Conservation (phyloP, 2,888 invertebrate genomes). For the Monoplex corrugatus region DNA sequence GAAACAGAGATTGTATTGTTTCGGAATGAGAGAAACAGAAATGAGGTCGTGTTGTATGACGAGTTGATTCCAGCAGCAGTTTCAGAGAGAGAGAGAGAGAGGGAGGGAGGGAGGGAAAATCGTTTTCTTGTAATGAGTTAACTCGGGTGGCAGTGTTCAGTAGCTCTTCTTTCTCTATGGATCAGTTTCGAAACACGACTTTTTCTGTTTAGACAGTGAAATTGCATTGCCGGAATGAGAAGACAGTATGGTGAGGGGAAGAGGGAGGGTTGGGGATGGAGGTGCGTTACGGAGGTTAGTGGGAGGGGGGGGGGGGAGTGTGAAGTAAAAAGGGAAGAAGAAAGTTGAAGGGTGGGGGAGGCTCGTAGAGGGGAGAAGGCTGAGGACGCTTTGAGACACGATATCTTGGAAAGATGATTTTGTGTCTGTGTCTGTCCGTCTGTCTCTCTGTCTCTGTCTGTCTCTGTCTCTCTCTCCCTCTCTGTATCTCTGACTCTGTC, state of each 20-base stretch:
- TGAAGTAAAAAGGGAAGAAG: not conserved
- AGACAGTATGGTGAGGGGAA: not conserved
- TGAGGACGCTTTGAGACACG: no score
- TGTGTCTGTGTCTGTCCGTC: not conserved
- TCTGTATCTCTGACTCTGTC: constrained; percentile 8
- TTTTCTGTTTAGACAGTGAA: constrained; percentile 8
- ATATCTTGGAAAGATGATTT: no score
- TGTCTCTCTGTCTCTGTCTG: not conserved
- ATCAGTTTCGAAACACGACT: not conserved
- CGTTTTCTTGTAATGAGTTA: not conserved
- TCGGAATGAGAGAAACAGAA: no score
- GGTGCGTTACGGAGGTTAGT: not conserved
- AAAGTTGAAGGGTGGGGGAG: not conserved
- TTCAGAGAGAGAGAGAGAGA: no score
- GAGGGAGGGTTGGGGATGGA: not conserved
- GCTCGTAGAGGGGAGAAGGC: not conserved
- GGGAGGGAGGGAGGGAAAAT: no score
- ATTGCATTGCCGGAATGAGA: not conserved
- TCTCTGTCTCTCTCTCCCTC: constrained; percentile 22
- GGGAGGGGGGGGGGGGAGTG: not conserved
- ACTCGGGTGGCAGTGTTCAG: not conserved
- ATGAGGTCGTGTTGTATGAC: no score
- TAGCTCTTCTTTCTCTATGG: not conserved
- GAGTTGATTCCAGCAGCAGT: no score
- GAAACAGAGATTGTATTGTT: no score